phyloP scores from a whole-genome alignment of 2,113 vertebrate species.

The Cinclus mexicanus region DNA sequence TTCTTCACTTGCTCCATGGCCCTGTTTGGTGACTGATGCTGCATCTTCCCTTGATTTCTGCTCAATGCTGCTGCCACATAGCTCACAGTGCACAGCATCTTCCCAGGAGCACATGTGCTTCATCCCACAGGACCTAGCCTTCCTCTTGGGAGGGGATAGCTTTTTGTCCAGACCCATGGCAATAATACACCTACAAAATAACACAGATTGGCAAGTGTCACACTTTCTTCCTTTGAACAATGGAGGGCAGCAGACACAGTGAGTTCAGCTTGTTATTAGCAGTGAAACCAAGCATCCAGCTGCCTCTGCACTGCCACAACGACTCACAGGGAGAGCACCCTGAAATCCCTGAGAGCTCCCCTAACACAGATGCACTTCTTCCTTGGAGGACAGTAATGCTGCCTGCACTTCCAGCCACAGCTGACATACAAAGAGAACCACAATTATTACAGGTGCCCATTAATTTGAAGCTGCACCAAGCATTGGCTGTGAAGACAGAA shows the following conservation, averaged over 20 bases:
- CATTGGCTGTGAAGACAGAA: background rate
- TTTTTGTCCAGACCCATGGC: constrained; percentile 88
- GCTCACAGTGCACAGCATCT: background rate
- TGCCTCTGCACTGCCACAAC: background rate
- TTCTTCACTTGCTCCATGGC: background rate
- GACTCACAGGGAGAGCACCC: background rate
- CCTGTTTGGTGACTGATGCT: background rate
- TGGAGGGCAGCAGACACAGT: background rate
- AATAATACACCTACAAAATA: constrained; percentile 85
- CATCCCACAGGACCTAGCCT: background rate
- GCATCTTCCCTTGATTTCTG: background rate
- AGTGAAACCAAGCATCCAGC: background rate
- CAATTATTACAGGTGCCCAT: background rate
- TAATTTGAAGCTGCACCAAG: background rate
- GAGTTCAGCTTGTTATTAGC: background rate
- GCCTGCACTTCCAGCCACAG: background rate
- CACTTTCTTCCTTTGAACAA: background rate
- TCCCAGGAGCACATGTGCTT: background rate
- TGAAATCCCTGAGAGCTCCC: background rate
- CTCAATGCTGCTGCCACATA: background rate
- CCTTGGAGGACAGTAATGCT: background rate
- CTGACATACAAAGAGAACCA: background rate
- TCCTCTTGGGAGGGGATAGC: constrained; percentile 75
- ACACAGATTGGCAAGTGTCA: background rate
- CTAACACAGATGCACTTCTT: background rate